Base-by-base conservation (phyloP, 2,113 vertebrate species). In the Nestor notabilis region DNA sequence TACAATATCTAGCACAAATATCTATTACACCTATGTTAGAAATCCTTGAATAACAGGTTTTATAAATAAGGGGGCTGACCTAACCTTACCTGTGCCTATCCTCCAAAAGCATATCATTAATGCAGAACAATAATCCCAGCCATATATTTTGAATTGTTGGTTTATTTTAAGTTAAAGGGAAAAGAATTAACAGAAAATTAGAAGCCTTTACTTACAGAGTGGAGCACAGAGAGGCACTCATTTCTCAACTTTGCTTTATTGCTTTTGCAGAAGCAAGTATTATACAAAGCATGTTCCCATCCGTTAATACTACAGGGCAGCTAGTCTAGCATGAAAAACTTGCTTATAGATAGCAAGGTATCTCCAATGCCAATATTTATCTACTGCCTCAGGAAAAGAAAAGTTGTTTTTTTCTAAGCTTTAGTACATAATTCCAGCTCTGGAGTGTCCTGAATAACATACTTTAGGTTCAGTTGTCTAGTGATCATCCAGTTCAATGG, bases 361-460 rank as follows among this genome's bases (percentile, higher is more conserved):
- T 66, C 50, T 41, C 27, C 25, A 60, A 10, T 7, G 28, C 5
- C 37, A 10, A 24, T 14, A 20, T 78, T 68, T 37, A 52, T 41
- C 52, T 63, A 58, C 11, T 72, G 23, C 56, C 35, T 49, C 65
- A 63, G 66, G 55, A 90, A 61, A 87, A 29, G 39, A 71, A 76
- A 17, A 4, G 9, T 29, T 33, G 9, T 3, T 25, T 89, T 90
- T 55, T 17, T 6, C 63, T 39, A 61, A 66, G n/a, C 29, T 71
- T 10, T 31, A 25, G 16, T 10, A 33, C 0, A 0, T 27, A 61
- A 0, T 58, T 85, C 20, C 19, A 46, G 10, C 61, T 85, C 56
- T 29, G 17, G 44, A 76, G 31, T 24, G 39, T 43, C 44, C 1
- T 1, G 28, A 83, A 44, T 5, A 29, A 4, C 2, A 12, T 11